Conservation (phyloP, 1,140 invertebrate genomes). For the Eciton burchellii region DNA sequence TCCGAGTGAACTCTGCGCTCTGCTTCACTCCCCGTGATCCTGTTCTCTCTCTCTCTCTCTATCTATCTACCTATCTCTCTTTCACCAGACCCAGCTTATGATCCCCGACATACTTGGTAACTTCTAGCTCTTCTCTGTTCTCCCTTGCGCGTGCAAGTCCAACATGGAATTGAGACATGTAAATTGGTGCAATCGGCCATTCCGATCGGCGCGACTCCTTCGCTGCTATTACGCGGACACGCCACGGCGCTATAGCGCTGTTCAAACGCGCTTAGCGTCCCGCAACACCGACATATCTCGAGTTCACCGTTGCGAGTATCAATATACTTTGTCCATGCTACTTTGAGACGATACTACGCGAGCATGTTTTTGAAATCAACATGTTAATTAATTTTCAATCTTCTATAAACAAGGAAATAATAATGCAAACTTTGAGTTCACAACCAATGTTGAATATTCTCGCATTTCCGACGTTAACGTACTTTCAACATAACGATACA, state of each 20-base stretch:
- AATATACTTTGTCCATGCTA: too few relatives aligned
- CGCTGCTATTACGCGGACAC: constrained; percentile 69
- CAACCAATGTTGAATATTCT: not conserved
- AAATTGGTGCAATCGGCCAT: constrained; percentile 83
- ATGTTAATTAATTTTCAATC: too few relatives aligned
- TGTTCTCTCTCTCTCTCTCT: too few relatives aligned
- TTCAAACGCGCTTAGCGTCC: constrained; percentile 67
- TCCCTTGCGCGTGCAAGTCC: constrained; percentile 48
- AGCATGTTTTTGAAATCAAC: too few relatives aligned
- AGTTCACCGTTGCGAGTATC: too few relatives aligned
- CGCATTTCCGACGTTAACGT: not conserved
- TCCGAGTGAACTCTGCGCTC: too few relatives aligned
- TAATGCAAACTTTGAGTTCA: not conserved
- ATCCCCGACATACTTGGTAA: constrained; percentile 65
- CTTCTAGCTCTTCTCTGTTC: constrained; percentile 48
- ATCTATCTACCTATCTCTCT: not conserved
- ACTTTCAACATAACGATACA: not conserved
- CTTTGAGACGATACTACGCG: too few relatives aligned
- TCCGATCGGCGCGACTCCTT: constrained; percentile 77
- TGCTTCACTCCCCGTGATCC: constrained; percentile 1
- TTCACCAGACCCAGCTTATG: constrained; percentile 61
- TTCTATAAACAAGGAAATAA: too few relatives aligned
- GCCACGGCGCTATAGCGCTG: constrained; percentile 72
- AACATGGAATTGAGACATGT: constrained; percentile 84
- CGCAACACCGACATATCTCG: too few relatives aligned